Evolutionary conservation across 2,888 invertebrate species (phyloP), one percentile per base, ranked within the genome.

Genomic region (Microplitis manilae): DNA sequence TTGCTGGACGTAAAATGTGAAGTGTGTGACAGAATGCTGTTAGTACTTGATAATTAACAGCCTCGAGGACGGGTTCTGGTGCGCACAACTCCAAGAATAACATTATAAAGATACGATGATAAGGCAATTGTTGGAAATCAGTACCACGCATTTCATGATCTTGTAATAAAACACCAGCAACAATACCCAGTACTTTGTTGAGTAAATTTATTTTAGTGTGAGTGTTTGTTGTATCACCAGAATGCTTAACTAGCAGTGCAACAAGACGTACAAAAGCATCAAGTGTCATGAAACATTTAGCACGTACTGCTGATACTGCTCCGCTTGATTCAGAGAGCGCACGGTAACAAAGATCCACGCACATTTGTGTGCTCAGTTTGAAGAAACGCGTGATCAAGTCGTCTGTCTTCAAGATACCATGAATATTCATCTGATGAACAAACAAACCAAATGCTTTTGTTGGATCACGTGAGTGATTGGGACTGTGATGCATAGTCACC

Each of bases 311-410:
- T 0, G 93, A 93, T 0, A 93, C 92, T 62, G 93, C 93, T 79
- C 92, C 90, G 65, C 92, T 91, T 60, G 95, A 94, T 82, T 97
- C 97, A 6, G 93, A 92, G 8, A 97, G 90, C 73, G 94, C 94
- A 77, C 97, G 94, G 89, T 98, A 98, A 60, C 98, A 97, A 77
- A 97, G 94, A 89, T 98, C 98, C 1, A 98, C 96, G 90, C 98
- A 98, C 93, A 98, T 95, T 90, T 98, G 98, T 0, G 98, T 97
- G 76, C 98, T 97, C 79, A 98, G 94, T 65, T 99, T 94, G 92
- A 99, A 98, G 92, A 99, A 99, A 77, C 98, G 92, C 0, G 98
- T 97, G 80, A 99, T 98, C 86, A 98, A 92, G 87, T 99, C 99
- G 88, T 99, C 99, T 0, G 98, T 98, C 90, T 98, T 98, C 73